Evolutionary conservation across 2,888 invertebrate species (phyloP).

Genomic region (Willowsia nigromaculata): DNA sequence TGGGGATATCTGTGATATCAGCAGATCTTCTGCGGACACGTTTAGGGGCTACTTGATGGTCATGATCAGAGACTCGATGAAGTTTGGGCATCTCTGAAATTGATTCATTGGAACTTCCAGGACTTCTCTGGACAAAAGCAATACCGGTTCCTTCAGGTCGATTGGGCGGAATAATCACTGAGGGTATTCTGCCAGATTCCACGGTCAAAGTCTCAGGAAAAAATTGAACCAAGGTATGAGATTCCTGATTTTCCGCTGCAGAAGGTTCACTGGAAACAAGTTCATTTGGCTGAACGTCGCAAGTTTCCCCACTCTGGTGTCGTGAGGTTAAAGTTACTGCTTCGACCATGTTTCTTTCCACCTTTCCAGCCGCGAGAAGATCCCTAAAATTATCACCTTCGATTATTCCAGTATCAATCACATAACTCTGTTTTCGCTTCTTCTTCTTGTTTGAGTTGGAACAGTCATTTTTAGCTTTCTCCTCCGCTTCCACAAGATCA

Average conservation of each 20-base stretch:
- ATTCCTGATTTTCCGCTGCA: too few species aligned
- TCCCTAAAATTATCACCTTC: not conserved
- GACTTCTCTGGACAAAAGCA: not conserved
- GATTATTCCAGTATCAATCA: too few species aligned
- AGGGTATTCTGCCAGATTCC: not conserved
- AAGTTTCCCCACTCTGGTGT: too few species aligned
- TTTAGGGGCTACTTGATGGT: not conserved
- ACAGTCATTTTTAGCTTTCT: not conserved
- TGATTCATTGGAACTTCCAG: not conserved
- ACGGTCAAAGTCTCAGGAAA: not conserved
- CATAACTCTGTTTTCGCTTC: too few species aligned
- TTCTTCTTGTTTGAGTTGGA: not conserved
- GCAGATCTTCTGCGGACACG: not conserved
- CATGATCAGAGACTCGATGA: not conserved
- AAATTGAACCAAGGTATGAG: too few species aligned
- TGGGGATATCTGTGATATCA: not conserved
- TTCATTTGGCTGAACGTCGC: too few species aligned
- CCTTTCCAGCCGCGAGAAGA: not conserved
- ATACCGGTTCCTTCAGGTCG: not conserved
- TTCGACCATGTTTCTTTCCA: not conserved
- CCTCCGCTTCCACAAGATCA: not conserved
- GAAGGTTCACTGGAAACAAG: too few species aligned
- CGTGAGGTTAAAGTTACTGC: not conserved
- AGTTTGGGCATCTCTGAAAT: not conserved
- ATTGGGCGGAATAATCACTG: not conserved